Evolutionary conservation across 2,797 vertebrate species (phyloP).

Genomic region (Danionella dracula): DNA sequence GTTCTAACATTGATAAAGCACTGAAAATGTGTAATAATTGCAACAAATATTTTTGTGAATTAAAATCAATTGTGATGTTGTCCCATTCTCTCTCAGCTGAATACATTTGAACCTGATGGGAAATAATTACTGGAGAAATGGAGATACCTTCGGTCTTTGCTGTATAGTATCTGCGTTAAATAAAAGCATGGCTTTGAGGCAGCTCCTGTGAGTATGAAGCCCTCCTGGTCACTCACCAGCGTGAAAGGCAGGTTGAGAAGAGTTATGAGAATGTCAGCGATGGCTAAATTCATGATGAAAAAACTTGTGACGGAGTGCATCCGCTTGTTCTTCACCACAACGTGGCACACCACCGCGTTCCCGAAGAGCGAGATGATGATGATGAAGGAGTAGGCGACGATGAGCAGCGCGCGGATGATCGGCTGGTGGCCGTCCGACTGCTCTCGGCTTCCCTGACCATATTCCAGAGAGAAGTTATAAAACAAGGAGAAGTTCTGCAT

Average conservation of each 20-base stretch:
- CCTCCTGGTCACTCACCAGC: conserved; percentile 65
- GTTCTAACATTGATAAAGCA: too few species aligned
- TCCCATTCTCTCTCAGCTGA: too few species aligned
- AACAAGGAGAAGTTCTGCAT: conserved; percentile 57
- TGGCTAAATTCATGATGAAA: conserved; percentile 68
- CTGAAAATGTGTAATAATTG: too few species aligned
- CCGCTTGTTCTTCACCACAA: conserved; percentile 68
- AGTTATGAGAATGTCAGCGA: conserved; percentile 71
- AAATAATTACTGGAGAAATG: too few species aligned
- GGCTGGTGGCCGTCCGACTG: conserved; percentile 56
- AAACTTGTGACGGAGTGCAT: conserved; percentile 70
- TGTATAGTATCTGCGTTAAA: too few species aligned
- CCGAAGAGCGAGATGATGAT: conserved; percentile 70
- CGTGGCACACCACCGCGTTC: conserved; percentile 69
- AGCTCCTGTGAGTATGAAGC: too few species aligned
- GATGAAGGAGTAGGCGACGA: conserved; percentile 66
- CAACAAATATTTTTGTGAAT: too few species aligned
- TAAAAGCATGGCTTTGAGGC: too few species aligned
- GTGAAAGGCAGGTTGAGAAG: conserved; percentile 72
- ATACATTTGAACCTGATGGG: too few species aligned
- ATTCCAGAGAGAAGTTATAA: conserved; percentile 58
- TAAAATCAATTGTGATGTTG: too few species aligned
- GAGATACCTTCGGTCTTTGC: too few species aligned
- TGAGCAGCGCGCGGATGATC: conserved; percentile 56
- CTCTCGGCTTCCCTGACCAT: conserved; percentile 39